Evolutionary conservation across 2,113 vertebrate genomes (phyloP).

Genomic region (Lagopus muta): DNA sequence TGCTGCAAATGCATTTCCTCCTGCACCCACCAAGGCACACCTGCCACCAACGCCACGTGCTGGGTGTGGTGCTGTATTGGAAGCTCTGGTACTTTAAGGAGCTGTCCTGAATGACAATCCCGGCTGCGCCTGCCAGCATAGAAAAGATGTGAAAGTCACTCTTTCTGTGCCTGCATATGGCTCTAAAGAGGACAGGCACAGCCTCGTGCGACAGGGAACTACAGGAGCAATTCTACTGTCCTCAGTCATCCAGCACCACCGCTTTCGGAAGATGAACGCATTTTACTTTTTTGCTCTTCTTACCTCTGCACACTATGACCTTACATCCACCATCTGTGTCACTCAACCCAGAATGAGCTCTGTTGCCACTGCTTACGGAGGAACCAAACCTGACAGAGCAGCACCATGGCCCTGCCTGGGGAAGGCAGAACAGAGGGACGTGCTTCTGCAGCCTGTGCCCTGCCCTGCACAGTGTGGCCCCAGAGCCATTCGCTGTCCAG

Average conservation of each 20-base stretch:
- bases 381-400: neutral
- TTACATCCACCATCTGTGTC: neutral
- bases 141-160: neutral
- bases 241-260: fast-evolving
- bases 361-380: neutral
- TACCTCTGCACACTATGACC: neutral
- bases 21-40: neutral
- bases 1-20: neutral
- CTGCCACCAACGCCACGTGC: fast-evolving
- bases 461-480: neutral
- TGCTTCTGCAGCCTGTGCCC: neutral
- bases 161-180: neutral
- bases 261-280: neutral
- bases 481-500: neutral
- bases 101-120: neutral
- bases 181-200: constrained; percentile 1
- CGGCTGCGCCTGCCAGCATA: neutral
- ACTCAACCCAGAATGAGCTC: neutral
- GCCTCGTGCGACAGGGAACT: neutral
- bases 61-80: neutral
- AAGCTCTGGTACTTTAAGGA: constrained; percentile 4
- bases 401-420: neutral
- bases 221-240: neutral
- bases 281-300: neutral
- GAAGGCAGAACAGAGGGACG: neutral